These are phyloP conservation scores for Cheilosia scutellata DNA, from an alignment of 2,888 invertebrate genomes.

Conservation along the genomic window DNA sequence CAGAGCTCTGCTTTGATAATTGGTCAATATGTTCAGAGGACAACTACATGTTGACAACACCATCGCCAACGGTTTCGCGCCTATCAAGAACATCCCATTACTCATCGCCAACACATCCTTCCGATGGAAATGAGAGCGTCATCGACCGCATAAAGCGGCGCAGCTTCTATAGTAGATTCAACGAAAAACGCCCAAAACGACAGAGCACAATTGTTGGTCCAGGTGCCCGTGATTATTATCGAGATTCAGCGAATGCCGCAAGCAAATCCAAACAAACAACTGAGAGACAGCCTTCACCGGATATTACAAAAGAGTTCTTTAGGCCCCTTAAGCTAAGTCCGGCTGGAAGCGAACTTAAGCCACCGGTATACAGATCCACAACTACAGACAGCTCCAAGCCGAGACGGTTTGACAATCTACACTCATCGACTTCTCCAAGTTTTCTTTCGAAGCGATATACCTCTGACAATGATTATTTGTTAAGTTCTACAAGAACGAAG, in stretches of 20 bases:
- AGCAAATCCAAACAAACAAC: conserved; percentile 77
- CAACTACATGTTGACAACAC: conserved; percentile 82
- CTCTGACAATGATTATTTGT: conserved; percentile 79
- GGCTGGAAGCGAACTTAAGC: conserved; percentile 82
- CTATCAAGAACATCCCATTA: conserved; percentile 84
- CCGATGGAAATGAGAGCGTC: conserved; percentile 88
- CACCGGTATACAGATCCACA: conserved; percentile 81
- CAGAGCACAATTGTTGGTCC: conserved; percentile 89
- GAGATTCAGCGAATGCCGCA: conserved; percentile 77
- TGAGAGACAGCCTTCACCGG: conserved; percentile 81
- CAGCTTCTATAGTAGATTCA: conserved; percentile 95
- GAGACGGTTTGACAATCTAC: conserved; percentile 82
- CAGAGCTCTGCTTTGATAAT: conserved; percentile 86
- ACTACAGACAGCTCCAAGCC: conserved; percentile 80
- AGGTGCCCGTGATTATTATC: conserved; percentile 85
- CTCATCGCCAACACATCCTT: conserved; percentile 81
- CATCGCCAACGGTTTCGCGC: conserved; percentile 83
- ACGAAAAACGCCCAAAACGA: conserved; percentile 90
- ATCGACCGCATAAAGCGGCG: conserved; percentile 94
- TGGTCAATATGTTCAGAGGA: conserved; percentile 88
- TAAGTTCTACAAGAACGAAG: conserved; percentile 56
- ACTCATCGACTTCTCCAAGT: conserved; percentile 80
- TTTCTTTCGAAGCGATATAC: conserved; percentile 80
- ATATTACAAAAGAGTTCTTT: conserved; percentile 82
- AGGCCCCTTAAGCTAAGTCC: conserved; percentile 82